Base-by-base conservation (phyloP, 2,888 invertebrate species). In the Rhodophaea formosa region DNA sequence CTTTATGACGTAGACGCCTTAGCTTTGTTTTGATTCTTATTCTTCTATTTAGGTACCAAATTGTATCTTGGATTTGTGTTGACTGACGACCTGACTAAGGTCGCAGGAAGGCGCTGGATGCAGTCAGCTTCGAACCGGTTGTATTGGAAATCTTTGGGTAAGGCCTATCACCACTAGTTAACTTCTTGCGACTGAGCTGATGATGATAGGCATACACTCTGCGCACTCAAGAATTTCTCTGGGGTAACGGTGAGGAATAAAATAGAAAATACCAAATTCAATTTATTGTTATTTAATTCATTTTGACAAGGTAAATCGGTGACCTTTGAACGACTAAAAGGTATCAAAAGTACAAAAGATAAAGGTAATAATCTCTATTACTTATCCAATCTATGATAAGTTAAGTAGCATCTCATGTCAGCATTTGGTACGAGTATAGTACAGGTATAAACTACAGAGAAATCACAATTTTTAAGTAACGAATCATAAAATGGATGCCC, bases 271-370 rank as follows among this genome's bases (percentile, higher is more conserved):
- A 65, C 70, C 61, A 67, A 62, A 64, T 56, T 72, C 70, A 75
- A 76, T 87, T 86, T 84, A 86, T 79, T 83, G 77, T 84, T 84
- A 87, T 91, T 90, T 89, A 90, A 86, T 87, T 86, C 78, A 86
- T 86, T 86, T 88, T 86, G 87, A 88, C 82, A 89, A 88, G 89
- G 88, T 89, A 86, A 49, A 82, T 88, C 85, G 84, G 87, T 88
- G 90, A 89, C 86, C 89, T 89, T 87, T 81, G 84, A 86, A 83
- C 84, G 83, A 86, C 84, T 85, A 84, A 84, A 75, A 81, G 77
- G 79, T 90, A 90, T 88, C 84, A 89, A 89, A 90, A 91, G 84
- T 89, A 88, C 79, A 90, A 90, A 90, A 89, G 77, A 84, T 80
- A 84, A 75, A 77, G 75, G 73, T 78, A 79, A 82, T 83, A 84